A percentile compares a stretch with the other conserved stretches of the same genome.
Evolutionary conservation across 2,888 invertebrate genomes (phyloP).

Genomic region (Resseliella maxima): DNA sequence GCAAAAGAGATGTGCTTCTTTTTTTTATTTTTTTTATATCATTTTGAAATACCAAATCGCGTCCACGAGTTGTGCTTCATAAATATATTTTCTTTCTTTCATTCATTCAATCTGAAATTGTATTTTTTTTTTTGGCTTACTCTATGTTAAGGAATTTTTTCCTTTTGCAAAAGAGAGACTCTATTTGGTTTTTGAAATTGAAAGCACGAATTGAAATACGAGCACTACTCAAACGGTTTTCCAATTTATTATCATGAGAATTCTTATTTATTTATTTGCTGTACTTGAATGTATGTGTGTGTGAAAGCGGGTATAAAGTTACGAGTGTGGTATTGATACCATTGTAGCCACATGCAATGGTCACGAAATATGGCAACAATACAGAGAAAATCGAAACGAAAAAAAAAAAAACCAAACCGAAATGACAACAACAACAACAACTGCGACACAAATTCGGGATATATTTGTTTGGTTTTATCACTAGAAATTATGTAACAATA

Average conservation of each 20-base stretch:
- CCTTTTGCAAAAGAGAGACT: neutral
- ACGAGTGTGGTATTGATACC: neutral
- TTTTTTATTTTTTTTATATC: neutral
- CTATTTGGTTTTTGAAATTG: no score
- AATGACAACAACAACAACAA: neutral
- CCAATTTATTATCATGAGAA: slow-evolving; percentile 38
- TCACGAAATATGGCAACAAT: neutral
- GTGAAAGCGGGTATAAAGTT: neutral
- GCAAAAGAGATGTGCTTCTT: neutral
- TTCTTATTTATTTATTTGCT: slow-evolving; percentile 14
- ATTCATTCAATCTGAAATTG: neutral
- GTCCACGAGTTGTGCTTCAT: neutral
- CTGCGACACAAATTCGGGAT: slow-evolving; percentile 37
- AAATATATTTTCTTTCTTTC: neutral
- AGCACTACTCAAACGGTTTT: neutral
- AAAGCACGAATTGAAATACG: neutral
- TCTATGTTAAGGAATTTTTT: neutral
- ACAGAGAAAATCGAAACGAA: neutral
- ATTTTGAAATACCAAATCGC: neutral
- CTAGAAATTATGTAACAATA: slow-evolving; percentile 42
- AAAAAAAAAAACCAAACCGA: neutral
- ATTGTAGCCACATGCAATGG: neutral
- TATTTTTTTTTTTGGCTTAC: neutral
- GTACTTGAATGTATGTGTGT: neutral
- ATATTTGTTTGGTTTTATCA: slow-evolving; percentile 5